Evolutionary conservation across 2,113 vertebrate species (phyloP).

Genomic region (Meles meles): DNA sequence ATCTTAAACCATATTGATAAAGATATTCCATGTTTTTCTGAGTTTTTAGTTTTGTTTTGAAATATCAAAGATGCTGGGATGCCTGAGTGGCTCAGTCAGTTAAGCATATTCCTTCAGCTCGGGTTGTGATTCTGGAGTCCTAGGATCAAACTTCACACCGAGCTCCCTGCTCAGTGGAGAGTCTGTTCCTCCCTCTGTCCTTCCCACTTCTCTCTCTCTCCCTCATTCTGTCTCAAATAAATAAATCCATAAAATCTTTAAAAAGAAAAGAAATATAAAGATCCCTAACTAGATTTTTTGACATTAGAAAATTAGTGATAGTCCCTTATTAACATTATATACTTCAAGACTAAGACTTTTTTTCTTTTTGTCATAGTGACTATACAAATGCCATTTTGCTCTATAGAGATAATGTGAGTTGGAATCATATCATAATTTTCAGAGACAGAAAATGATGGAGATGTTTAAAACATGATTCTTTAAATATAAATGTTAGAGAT

Average conservation of each 20-base stretch:
- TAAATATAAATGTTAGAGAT: constrained; percentile 9
- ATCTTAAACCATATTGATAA: background rate
- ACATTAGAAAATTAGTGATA: constrained; percentile 15
- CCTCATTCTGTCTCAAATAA: no score
- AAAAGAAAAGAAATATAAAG: constrained; percentile 34
- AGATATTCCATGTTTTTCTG: constrained; percentile 13
- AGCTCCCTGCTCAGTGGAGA: no score
- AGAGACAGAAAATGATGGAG: background rate
- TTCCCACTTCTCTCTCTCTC: no score
- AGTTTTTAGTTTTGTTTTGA: constrained; percentile 48
- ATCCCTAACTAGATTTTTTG: constrained; percentile 42
- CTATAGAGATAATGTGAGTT: constrained; percentile 10
- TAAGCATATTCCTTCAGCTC: no score
- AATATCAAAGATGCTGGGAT: constrained; percentile 20
- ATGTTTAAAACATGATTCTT: constrained; percentile 35
- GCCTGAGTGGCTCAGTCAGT: no score
- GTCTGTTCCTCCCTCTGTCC: no score
- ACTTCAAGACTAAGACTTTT: constrained; percentile 20
- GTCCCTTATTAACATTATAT: background rate
- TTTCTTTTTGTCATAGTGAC: constrained; percentile 28
- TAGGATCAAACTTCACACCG: no score
- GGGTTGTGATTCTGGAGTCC: no score
- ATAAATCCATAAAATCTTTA: background rate
- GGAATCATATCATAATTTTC: constrained; percentile 36
- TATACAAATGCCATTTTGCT: constrained; percentile 45